Evolutionary conservation across 1,140 invertebrate species (phyloP).

Genomic region (Drosophila prosaltans): DNA sequence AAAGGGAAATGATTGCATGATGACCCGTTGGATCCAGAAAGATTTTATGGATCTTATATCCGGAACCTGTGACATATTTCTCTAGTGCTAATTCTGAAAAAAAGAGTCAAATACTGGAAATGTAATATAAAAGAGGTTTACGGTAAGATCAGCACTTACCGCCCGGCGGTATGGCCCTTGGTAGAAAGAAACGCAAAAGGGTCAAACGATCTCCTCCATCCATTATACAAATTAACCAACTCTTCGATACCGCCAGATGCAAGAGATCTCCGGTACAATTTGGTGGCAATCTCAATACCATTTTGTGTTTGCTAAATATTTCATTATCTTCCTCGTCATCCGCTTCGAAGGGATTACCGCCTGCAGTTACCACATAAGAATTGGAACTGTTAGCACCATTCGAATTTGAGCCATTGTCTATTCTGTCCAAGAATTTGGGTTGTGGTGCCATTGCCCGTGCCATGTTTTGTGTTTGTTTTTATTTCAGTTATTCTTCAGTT

Average conservation of each 20-base stretch:
- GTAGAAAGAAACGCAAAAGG: slow-evolving; percentile 91
- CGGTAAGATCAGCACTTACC: slow-evolving; percentile 84
- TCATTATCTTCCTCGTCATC: slow-evolving; percentile 85
- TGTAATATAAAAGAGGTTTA: neutral
- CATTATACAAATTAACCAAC: slow-evolving; percentile 93
- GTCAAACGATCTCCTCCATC: slow-evolving; percentile 91
- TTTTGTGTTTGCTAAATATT: slow-evolving; percentile 91
- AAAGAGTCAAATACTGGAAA: slow-evolving; percentile 34
- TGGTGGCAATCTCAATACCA: slow-evolving; percentile 90
- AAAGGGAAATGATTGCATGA: slow-evolving; percentile 91
- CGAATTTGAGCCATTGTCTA: slow-evolving; percentile 28
- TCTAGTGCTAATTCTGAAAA: slow-evolving; percentile 85
- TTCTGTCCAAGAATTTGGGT: slow-evolving; percentile 60
- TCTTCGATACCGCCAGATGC: slow-evolving; percentile 91
- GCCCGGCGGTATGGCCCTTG: slow-evolving; percentile 89
- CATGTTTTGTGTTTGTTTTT: slow-evolving; percentile 34
- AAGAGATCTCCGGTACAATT: slow-evolving; percentile 85
- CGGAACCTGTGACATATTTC: slow-evolving; percentile 84
- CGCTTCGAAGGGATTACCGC: slow-evolving; percentile 78
- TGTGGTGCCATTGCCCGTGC: slow-evolving; percentile 48
- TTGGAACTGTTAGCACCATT: slow-evolving; percentile 13
- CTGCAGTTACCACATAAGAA: slow-evolving; percentile 48
- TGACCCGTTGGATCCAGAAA: slow-evolving; percentile 94
- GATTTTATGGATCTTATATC: slow-evolving; percentile 87
- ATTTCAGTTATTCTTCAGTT: too few relatives aligned